Conservation (phyloP, 2,797 vertebrate species). For the Choloepus didactylus region DNA sequence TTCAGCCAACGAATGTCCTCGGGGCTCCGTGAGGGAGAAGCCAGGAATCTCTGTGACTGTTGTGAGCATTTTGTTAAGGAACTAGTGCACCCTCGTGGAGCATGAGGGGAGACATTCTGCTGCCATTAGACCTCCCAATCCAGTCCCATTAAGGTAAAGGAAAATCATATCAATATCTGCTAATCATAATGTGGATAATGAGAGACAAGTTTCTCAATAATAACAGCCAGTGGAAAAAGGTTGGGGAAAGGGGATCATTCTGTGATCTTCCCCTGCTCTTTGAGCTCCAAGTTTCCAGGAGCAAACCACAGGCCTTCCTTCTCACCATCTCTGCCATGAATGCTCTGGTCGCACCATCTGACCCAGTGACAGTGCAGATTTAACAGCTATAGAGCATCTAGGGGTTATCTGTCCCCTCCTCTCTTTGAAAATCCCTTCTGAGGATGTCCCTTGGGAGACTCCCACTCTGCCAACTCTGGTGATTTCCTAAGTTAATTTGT, state of each 20-base stretch:
- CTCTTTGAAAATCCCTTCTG: background rate
- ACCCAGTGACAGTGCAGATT: background rate
- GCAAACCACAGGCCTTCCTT: background rate
- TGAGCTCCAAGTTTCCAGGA: background rate
- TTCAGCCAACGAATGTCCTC: conserved; percentile 16
- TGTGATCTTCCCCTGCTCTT: background rate
- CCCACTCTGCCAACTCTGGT: background rate
- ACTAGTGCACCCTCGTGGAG: background rate
- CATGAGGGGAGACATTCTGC: rapidly evolving
- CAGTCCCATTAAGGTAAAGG: background rate
- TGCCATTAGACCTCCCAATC: too few relatives aligned
- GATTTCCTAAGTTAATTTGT: background rate
- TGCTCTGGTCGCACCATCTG: background rate
- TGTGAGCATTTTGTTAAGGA: background rate
- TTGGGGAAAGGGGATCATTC: too few relatives aligned
- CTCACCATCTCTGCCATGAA: rapidly evolving
- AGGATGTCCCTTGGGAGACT: background rate
- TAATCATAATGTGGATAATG: background rate
- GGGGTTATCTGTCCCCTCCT: background rate
- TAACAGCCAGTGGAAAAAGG: too few relatives aligned
- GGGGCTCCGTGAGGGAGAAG: background rate
- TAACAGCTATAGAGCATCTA: too few relatives aligned
- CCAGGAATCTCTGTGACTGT: too few relatives aligned
- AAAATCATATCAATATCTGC: background rate
- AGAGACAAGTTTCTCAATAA: background rate